These are phyloP conservation scores for Limanda limanda DNA, from an alignment of 2,113 vertebrate genomes.

Conservation along the genomic window DNA sequence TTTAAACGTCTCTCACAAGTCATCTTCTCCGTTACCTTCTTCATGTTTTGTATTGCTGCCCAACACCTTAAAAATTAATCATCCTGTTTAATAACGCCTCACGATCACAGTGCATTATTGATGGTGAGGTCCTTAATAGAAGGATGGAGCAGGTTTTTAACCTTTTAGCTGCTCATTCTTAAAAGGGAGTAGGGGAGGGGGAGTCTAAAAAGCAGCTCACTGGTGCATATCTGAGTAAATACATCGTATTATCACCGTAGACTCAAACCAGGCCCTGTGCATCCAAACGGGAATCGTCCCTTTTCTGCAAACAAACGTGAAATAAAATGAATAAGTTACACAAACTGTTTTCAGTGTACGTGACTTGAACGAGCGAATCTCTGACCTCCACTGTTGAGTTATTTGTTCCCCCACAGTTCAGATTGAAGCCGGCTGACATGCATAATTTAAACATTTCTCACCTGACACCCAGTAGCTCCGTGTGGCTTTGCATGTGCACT, in stretches of 20 bases:
- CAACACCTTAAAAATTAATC: slow-evolving; percentile 86
- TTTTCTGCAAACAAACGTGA: slow-evolving; percentile 39
- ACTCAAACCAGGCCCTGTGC: slow-evolving; percentile 24
- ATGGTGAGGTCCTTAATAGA: slow-evolving; percentile 80
- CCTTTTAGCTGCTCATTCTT: slow-evolving; percentile 64
- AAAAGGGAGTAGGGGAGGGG: background rate
- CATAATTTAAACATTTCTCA: slow-evolving; percentile 14
- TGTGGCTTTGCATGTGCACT: background rate
- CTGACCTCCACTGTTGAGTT: slow-evolving; percentile 21
- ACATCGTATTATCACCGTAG: slow-evolving; percentile 44
- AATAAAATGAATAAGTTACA: slow-evolving; percentile 11
- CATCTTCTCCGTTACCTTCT: slow-evolving; percentile 72
- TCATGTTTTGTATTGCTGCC: slow-evolving; percentile 76
- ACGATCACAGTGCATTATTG: slow-evolving; percentile 86
- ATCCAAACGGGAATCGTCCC: background rate
- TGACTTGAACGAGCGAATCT: slow-evolving; percentile 21
- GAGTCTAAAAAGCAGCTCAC: slow-evolving; percentile 56
- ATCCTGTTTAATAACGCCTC: slow-evolving; percentile 85
- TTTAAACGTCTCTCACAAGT: slow-evolving; percentile 69
- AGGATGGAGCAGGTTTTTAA: slow-evolving; percentile 71
- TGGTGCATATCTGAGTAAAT: slow-evolving; percentile 62
- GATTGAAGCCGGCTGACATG: slow-evolving; percentile 2
- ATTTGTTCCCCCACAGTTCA: slow-evolving; percentile 17
- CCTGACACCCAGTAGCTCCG: slow-evolving; percentile 8
- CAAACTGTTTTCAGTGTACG: background rate